Percentiles rank a stretch among this genome's conserved stretches.
Conservation (phyloP, 1,140 invertebrate species). For the Cyclargus thomasi region DNA sequence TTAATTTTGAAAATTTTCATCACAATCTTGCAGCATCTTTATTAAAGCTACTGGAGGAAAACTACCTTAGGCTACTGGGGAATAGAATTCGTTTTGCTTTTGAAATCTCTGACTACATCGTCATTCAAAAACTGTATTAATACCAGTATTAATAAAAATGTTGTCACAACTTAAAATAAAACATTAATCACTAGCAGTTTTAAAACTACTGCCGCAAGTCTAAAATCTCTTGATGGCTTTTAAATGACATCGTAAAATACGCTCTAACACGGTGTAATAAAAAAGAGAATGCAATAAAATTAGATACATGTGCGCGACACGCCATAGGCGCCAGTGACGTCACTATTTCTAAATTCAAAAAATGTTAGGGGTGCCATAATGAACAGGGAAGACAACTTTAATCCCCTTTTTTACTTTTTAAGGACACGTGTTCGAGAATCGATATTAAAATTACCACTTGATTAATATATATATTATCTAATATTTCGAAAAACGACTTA, state of each 20-base stretch:
- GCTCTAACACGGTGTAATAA: neutral
- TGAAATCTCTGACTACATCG: too few relatives aligned
- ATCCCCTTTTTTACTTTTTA: too few relatives aligned
- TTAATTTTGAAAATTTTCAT: too few relatives aligned
- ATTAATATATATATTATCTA: neutral
- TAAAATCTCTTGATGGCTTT: neutral
- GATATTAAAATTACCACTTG: neutral
- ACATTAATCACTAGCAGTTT: slow-evolving; percentile 2
- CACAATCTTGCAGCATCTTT: too few relatives aligned
- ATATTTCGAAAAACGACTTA: too few relatives aligned
- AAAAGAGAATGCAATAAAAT: slow-evolving; percentile 13
- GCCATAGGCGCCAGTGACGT: slow-evolving; percentile 39
- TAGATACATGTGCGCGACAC: slow-evolving; percentile 34
- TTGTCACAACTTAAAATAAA: slow-evolving; percentile 6
- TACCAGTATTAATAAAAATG: neutral
- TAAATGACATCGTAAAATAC: neutral
- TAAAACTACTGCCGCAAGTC: slow-evolving; percentile 4
- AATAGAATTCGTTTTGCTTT: too few relatives aligned
- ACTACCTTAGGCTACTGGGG: too few relatives aligned
- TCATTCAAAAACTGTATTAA: neutral
- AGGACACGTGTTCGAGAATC: too few relatives aligned
- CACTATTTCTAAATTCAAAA: slow-evolving; percentile 23
- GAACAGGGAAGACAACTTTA: neutral
- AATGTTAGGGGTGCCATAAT: neutral
- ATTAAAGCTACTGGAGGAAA: too few relatives aligned